These are phyloP conservation scores for Aricia artaxerxes DNA, from an alignment of 2,888 invertebrate species.

Conservation along the genomic window DNA sequence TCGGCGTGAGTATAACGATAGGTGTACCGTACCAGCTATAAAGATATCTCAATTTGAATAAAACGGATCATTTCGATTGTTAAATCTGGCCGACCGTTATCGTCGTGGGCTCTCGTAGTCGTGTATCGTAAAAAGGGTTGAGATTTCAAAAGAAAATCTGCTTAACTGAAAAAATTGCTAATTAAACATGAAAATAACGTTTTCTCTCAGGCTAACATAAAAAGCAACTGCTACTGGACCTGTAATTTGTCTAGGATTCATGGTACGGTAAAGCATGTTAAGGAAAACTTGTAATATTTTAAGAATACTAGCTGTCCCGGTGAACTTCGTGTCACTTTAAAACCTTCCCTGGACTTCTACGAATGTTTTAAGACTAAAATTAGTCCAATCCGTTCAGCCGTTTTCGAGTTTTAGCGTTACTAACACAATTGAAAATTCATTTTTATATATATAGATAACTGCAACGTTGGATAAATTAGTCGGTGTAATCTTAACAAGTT, in stretches of 20 bases:
- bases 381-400: no score
- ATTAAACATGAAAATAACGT: background rate
- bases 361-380: no score
- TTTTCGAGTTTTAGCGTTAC: no score
- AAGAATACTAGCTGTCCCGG: no score
- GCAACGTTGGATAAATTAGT: background rate
- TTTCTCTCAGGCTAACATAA: no score
- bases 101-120: no score
- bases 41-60: slow-evolving; percentile 32
- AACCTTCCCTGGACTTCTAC: no score
- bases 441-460: background rate
- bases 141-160: background rate
- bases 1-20: slow-evolving; percentile 56
- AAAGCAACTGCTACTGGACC: background rate
- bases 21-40: slow-evolving; percentile 34
- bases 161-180: background rate
- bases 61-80: slow-evolving; percentile 23
- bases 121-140: background rate
- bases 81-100: background rate
- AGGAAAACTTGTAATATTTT: background rate
- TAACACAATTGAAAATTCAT: no score
- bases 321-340: no score
- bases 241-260: background rate
- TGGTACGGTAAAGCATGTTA: no score
- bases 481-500: background rate